Base-by-base conservation (phyloP, 2,113 vertebrate genomes). In the Microtus richardsoni region DNA sequence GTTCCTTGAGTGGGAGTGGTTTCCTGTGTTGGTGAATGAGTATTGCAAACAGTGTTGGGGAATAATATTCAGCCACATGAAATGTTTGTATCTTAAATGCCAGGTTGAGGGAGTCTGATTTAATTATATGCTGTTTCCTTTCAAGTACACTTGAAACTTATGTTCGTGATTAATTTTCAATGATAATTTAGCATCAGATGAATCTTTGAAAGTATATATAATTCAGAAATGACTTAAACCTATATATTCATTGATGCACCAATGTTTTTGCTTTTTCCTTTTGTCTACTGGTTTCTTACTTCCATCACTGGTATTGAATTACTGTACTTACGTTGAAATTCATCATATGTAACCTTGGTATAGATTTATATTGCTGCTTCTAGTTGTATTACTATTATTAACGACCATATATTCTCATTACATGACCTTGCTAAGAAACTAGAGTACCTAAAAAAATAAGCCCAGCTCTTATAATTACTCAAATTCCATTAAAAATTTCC, bases 391-490 rank as follows among this genome's bases (percentile, higher is more conserved):
- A 80, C 14, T 70, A 39, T 36, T 79, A 21, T 64, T 49, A 92
- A 16, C 2, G 79, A 49, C 7, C 19, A 71, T 16, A 86, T 79
- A 92, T 94, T 64, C 62, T 71, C 73, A 95, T 93, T 64, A 21
- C 80, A 77, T 4, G 2, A 6, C 82, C 4, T 94, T 95, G 68
- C 14, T 80, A 3, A 64, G 62, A 93, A 88, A 0, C 4, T 79
- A 88, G 21, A 26, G 3, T 10, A n/a, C 77, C 83, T 47, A 52
- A 96, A 88, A 88, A 84, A 90, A 39, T 68, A 87, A 93, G 36
- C 16, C 22, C 0, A 71, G 7, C 0, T n/a, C 26, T 88, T 41
- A 0, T 74, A 66, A 36, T 0, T 62, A 14, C 28, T 89, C 16
- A 73, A 33, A 7, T 1, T 75, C 30, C 91, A 74, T 36, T 90